Conservation (phyloP, 2,888 invertebrate species). For the Hydriomena furcata region DNA sequence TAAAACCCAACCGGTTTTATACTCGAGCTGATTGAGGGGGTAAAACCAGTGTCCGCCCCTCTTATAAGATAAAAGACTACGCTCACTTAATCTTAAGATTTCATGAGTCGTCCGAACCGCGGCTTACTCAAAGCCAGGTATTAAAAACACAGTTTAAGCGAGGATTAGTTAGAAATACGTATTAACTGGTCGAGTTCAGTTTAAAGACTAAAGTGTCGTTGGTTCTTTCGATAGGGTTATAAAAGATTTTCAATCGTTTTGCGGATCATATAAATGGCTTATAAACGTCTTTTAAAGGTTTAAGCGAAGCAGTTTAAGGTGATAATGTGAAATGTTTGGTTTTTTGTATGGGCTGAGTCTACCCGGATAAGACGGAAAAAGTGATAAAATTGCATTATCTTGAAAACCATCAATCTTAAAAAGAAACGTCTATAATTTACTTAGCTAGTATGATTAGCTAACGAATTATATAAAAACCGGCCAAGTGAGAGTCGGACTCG, state of each 20-base stretch:
- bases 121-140: slow-evolving; percentile 26
- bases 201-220: slow-evolving; percentile 11
- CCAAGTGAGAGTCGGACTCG: too few relatives aligned
- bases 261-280: neutral
- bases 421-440: too few relatives aligned
- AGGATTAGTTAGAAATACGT: slow-evolving; percentile 23
- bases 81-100: slow-evolving; percentile 33
- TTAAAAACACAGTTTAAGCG: slow-evolving; percentile 21
- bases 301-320: too few relatives aligned
- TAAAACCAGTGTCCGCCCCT: slow-evolving; percentile 15
- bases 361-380: too few relatives aligned
- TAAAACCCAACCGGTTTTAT: neutral
- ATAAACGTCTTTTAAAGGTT: too few relatives aligned
- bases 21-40: slow-evolving; percentile 7
- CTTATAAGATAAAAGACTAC: slow-evolving; percentile 7
- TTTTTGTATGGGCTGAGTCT: too few relatives aligned
- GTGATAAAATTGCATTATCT: too few relatives aligned
- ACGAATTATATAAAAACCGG: too few relatives aligned
- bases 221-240: slow-evolving; percentile 1
- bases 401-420: too few relatives aligned
- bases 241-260: neutral
- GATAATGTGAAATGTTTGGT: too few relatives aligned
- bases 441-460: too few relatives aligned
- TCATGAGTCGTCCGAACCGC: slow-evolving; percentile 29
- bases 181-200: slow-evolving; percentile 15